phyloP scores from a whole-genome alignment of 2,113 vertebrate species.

The Xenopus laevis region DNA sequence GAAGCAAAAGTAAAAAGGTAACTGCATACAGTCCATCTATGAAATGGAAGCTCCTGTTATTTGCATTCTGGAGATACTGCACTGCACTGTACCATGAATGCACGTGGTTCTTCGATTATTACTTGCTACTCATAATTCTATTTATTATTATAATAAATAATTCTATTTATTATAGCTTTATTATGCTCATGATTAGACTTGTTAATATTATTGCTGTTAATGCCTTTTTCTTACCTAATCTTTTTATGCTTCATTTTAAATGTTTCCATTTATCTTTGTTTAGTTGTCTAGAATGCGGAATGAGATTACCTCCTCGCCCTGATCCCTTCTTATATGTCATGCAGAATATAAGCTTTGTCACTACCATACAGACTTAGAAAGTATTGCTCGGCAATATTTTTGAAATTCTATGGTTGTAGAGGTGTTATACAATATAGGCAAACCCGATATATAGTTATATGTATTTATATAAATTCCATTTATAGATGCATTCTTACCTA shows the following conservation, averaged over 20 bases:
- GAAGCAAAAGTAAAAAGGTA: too few relatives aligned
- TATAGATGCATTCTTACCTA: background rate
- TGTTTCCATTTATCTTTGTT: slow-evolving; percentile 5
- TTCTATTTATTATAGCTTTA: slow-evolving; percentile 17
- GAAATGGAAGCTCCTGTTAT: too few relatives aligned
- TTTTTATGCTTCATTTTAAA: slow-evolving; percentile 14
- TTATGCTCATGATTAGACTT: slow-evolving; percentile 24
- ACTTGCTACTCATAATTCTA: slow-evolving; percentile 31
- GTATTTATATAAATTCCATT: slow-evolving; percentile 9
- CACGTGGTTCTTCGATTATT: slow-evolving; percentile 11
- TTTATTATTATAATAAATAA: slow-evolving; percentile 34
- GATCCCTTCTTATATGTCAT: slow-evolving; percentile 11
- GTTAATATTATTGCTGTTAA: slow-evolving; percentile 27
- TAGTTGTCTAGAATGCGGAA: slow-evolving; percentile 17
- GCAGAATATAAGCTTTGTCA: background rate
- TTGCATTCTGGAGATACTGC: too few relatives aligned
- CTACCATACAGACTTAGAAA: background rate
- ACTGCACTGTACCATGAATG: slow-evolving; percentile 34
- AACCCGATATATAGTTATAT: slow-evolving; percentile 3
- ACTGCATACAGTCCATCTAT: too few relatives aligned
- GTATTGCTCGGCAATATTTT: background rate
- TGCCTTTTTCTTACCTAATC: slow-evolving; percentile 2
- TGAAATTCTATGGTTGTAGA: background rate
- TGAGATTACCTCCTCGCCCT: background rate
- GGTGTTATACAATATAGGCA: background rate